A percentile compares a stretch with the other conserved stretches of the same genome.
Conservation (phyloP, 2,113 vertebrate genomes). For the Verasper variegatus region DNA sequence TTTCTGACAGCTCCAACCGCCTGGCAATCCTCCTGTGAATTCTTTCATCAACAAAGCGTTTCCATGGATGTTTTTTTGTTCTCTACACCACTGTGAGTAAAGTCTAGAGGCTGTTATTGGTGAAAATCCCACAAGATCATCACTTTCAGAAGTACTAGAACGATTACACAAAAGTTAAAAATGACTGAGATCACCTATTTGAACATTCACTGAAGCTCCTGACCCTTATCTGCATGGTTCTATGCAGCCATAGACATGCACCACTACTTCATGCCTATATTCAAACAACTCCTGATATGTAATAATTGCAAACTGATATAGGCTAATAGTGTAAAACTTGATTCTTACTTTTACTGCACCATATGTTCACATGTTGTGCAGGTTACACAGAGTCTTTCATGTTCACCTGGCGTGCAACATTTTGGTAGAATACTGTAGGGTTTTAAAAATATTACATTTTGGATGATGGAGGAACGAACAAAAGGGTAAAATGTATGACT, state of each 20-base stretch:
- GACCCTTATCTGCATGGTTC: background rate
- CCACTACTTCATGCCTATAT: background rate
- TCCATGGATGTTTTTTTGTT: background rate
- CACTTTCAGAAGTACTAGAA: background rate
- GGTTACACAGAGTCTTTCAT: background rate
- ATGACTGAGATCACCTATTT: background rate
- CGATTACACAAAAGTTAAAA: background rate
- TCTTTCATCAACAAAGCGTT: background rate
- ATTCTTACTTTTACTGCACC: background rate
- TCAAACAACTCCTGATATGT: background rate
- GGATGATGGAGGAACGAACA: background rate
- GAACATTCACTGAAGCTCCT: background rate
- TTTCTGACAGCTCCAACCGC: background rate
- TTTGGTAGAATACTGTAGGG: background rate
- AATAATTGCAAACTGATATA: background rate
- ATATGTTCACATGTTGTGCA: background rate
- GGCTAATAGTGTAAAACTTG: background rate
- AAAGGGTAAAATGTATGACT: conserved; percentile 6
- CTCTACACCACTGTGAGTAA: background rate
- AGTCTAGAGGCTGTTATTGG: background rate
- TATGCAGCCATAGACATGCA: background rate
- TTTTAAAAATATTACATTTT: background rate
- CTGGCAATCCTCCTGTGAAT: background rate
- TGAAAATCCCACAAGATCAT: background rate
- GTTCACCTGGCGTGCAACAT: background rate